A percentile compares a stretch with the other conserved stretches of the same genome.
Evolutionary conservation across 1,140 invertebrate species (phyloP).

Genomic region (Pectinophora gossypiella): DNA sequence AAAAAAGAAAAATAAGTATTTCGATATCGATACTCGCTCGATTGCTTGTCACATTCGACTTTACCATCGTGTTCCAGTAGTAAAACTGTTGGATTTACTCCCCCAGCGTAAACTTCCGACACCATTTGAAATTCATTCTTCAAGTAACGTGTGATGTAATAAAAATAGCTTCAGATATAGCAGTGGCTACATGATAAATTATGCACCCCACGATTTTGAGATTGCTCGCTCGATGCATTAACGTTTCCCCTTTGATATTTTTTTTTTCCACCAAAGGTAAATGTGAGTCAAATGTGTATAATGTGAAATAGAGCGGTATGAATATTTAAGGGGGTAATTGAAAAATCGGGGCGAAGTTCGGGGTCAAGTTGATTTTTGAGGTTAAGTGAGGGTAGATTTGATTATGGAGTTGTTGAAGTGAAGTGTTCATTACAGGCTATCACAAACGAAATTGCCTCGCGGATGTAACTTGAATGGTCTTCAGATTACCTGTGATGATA

Average conservation of each 20-base stretch:
- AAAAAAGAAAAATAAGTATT: too few species aligned
- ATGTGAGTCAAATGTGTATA: constrained; percentile 50
- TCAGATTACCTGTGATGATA: too few species aligned
- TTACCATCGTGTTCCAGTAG: too few species aligned
- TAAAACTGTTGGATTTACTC: constrained; percentile 58
- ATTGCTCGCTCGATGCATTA: constrained; percentile 61
- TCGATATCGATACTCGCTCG: too few species aligned
- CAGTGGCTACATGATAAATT: constrained; percentile 58
- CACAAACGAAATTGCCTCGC: too few species aligned
- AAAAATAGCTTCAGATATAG: constrained; percentile 64
- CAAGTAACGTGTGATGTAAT: constrained; percentile 67
- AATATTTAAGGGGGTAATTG: background rate
- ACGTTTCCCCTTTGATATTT: constrained; percentile 52
- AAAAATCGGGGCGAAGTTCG: too few species aligned
- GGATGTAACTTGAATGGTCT: too few species aligned
- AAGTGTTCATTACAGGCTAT: too few species aligned
- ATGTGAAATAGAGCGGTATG: constrained; percentile 3
- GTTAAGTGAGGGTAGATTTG: too few species aligned
- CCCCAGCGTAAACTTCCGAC: constrained; percentile 64
- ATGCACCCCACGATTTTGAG: constrained; percentile 64
- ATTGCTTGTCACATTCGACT: too few species aligned
- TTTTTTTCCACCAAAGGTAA: constrained; percentile 39
- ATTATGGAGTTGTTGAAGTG: too few species aligned
- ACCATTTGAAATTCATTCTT: constrained; percentile 73
- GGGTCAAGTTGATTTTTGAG: too few species aligned